Evolutionary conservation across 1,140 invertebrate genomes (phyloP), one percentile per base, ranked within the genome.

Genomic region (Cyclina sinensis): DNA sequence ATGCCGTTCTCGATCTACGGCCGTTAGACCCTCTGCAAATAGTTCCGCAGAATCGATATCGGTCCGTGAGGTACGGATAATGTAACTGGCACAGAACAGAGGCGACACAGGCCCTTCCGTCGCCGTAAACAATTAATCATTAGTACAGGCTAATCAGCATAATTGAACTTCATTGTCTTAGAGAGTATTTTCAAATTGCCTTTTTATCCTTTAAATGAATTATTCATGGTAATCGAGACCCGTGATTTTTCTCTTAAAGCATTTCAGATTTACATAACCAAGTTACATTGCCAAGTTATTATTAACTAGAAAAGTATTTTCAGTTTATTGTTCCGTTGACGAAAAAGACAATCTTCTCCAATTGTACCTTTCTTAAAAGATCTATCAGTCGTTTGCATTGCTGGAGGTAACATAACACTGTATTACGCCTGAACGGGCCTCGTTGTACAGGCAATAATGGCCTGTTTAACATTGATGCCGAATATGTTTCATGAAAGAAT

Each of bases 151-250:
- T 65, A 30, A 65, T 65, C 30, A 30, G 59, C 59, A 65, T 30
- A 65, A 65, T 65, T 65, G n/a, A 35, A 65, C 24, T 65, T 65
- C 59, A 35, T 30, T 65, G 59, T 65, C 59, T 65, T 5, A 30
- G 27, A 65, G 5, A 65, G 30, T 4, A 30, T 1, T 27, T 16
- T 30, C 7, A n/a, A 30, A 21, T 35, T 21, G 27, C 30, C 24
- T 27, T 65, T 65, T 11, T 65, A 4, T 65, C 59, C n/a, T 27
- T 11, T n/a, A 54, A 54, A 18, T 54, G 18, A n/a, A 54, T 18
- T 18, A n/a, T 54, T 54, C 21, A 46, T 18, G 7, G 51, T n/a
- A 3, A 54, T 54, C 51, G 7, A n/a, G 51, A 18, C 51, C 21
- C 21, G 16, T 46, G 16, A 46, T 46, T 46, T 16, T 46, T 16